Evolutionary conservation across 2,888 invertebrate genomes (phyloP).

Genomic region (Labia minor): DNA sequence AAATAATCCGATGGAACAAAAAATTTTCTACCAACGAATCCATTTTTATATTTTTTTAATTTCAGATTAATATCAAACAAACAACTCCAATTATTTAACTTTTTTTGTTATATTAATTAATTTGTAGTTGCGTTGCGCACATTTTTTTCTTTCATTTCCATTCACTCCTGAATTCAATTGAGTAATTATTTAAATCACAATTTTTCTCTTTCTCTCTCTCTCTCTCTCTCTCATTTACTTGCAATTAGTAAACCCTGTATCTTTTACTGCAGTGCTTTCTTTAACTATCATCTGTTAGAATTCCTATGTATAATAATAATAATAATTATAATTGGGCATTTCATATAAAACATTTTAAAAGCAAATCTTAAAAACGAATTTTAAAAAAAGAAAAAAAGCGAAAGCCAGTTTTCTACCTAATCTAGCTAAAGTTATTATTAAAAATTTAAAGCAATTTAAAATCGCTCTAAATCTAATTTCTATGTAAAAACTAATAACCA

Average conservation of each 20-base stretch:
- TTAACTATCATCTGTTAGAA: not conserved
- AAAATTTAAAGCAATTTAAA: not conserved
- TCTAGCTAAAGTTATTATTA: not conserved
- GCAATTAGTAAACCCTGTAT: not conserved
- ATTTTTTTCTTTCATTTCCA: not conserved
- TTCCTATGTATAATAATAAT: not conserved
- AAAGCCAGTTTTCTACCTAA: not conserved
- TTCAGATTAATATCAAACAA: no score
- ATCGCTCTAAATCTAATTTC: not conserved
- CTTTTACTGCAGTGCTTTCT: not conserved
- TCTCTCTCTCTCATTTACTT: not conserved
- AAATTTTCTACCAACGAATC: not conserved
- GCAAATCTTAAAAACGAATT: not conserved
- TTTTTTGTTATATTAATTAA: not conserved
- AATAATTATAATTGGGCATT: not conserved
- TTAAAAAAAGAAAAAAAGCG: not conserved
- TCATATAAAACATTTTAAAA: not conserved
- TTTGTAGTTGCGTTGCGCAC: conserved; percentile 2
- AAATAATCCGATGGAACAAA: no score
- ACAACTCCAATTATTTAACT: not conserved
- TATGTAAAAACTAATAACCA: no score
- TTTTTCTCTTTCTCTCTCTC: no score
- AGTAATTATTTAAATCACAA: not conserved
- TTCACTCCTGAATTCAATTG: not conserved
- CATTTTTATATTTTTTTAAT: not conserved